phyloP scores from a whole-genome alignment of 2,888 invertebrate genomes.

The Philereme transversata region DNA sequence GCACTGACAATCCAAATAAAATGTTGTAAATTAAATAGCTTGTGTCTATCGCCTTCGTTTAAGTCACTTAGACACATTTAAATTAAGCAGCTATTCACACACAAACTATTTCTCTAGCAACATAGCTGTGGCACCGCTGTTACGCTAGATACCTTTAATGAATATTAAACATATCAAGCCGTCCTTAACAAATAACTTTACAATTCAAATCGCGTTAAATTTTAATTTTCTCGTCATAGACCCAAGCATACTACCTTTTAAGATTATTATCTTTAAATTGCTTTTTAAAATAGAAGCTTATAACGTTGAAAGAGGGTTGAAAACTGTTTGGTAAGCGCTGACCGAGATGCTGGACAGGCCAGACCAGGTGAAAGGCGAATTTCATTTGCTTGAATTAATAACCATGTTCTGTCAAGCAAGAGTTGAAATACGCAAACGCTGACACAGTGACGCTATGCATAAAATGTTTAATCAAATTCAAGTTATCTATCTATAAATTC shows the following conservation, averaged over 20 bases:
- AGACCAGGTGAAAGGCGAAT: slow-evolving; percentile 53
- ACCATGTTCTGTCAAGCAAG: slow-evolving; percentile 19
- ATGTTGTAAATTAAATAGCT: not conserved
- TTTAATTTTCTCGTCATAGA: slow-evolving; percentile 34
- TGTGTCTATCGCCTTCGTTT: not conserved
- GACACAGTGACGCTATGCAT: not conserved
- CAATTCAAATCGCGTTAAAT: slow-evolving; percentile 34
- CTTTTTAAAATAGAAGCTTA: slow-evolving; percentile 22
- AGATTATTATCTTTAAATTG: slow-evolving; percentile 19
- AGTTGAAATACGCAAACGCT: not conserved
- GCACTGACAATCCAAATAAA: not conserved
- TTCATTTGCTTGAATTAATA: slow-evolving; percentile 36
- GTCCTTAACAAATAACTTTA: slow-evolving; percentile 29
- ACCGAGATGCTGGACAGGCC: slow-evolving; percentile 45
- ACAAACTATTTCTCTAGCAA: slow-evolving; percentile 7
- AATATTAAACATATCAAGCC: slow-evolving; percentile 28
- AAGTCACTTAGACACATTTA: slow-evolving; percentile 15
- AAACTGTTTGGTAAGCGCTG: slow-evolving; percentile 30
- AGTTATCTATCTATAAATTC: too few relatives aligned
- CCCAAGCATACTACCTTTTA: slow-evolving; percentile 9
- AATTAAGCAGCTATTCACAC: slow-evolving; percentile 10
- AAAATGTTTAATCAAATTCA: too few relatives aligned
- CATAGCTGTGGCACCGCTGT: slow-evolving; percentile 21
- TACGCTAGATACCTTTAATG: slow-evolving; percentile 19
- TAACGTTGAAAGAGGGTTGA: slow-evolving; percentile 17